Evolutionary conservation across 2,797 vertebrate species (phyloP).

Genomic region (Crypturellus tataupa): DNA sequence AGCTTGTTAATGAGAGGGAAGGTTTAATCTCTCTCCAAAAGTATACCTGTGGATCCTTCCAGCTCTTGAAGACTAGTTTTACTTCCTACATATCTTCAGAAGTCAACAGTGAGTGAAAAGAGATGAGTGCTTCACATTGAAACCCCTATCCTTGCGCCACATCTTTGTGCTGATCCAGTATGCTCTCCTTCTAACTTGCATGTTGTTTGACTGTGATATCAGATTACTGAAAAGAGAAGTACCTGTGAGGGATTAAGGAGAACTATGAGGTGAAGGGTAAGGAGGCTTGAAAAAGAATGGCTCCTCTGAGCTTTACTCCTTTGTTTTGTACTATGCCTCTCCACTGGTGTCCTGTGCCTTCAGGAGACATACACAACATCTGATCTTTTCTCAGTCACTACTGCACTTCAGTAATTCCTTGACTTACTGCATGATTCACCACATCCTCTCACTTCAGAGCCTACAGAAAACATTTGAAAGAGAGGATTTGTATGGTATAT

Average conservation of each 20-base stretch:
- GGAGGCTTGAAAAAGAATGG: constrained; percentile 1
- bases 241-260: background rate
- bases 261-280: background rate
- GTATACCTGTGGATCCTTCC: background rate
- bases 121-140: background rate
- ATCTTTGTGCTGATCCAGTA: background rate
- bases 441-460: background rate
- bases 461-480: background rate
- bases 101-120: background rate
- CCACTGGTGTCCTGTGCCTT: background rate
- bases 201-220: background rate
- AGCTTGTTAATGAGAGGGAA: background rate
- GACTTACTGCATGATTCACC: background rate
- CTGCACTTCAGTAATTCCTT: background rate
- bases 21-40: background rate
- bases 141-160: background rate
- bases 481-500: background rate
- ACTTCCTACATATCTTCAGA: constrained; percentile 25
- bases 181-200: background rate
- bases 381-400: background rate
- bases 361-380: background rate
- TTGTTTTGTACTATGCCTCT: constrained; percentile 21
- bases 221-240: constrained; percentile 19
- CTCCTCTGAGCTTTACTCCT: constrained; percentile 10
- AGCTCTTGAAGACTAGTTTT: constrained; percentile 13